Evolutionary conservation across 2,888 invertebrate species (phyloP).

Genomic region (Yponomeuta malinellus): DNA sequence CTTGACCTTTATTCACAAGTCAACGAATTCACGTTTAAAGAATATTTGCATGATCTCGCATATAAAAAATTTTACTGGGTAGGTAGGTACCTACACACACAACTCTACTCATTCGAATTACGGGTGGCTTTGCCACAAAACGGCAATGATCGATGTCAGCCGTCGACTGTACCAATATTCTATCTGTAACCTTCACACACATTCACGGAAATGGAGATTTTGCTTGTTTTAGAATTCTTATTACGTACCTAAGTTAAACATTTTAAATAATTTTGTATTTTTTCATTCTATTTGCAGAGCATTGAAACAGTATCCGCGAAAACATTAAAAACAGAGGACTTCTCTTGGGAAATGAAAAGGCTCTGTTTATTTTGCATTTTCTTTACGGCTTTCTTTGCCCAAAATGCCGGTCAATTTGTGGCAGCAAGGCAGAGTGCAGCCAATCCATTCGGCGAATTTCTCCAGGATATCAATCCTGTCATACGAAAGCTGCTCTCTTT

Average conservation of each 20-base stretch:
- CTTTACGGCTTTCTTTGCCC: not conserved
- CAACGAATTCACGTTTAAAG: too few relatives aligned
- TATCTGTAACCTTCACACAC: too few relatives aligned
- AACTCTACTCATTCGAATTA: too few relatives aligned
- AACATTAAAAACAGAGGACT: not conserved
- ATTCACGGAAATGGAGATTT: too few relatives aligned
- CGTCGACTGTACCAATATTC: too few relatives aligned
- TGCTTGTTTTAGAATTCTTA: too few relatives aligned
- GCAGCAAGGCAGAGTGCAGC: not conserved
- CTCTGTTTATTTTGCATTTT: not conserved
- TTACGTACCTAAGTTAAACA: not conserved
- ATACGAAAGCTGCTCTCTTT: not conserved
- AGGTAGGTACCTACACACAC: too few relatives aligned
- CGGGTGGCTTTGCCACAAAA: too few relatives aligned
- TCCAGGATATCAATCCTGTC: not conserved
- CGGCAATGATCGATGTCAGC: too few relatives aligned
- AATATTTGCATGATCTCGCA: too few relatives aligned
- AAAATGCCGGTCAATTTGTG: not conserved
- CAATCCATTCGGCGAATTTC: not conserved
- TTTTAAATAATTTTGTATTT: not conserved
- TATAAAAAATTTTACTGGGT: too few relatives aligned
- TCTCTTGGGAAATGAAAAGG: not conserved
- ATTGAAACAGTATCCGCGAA: not conserved
- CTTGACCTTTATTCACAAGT: too few relatives aligned
- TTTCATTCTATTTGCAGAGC: not conserved